Evolutionary conservation across 2,888 invertebrate species (phyloP).

Genomic region (Palloptera scutellata): DNA sequence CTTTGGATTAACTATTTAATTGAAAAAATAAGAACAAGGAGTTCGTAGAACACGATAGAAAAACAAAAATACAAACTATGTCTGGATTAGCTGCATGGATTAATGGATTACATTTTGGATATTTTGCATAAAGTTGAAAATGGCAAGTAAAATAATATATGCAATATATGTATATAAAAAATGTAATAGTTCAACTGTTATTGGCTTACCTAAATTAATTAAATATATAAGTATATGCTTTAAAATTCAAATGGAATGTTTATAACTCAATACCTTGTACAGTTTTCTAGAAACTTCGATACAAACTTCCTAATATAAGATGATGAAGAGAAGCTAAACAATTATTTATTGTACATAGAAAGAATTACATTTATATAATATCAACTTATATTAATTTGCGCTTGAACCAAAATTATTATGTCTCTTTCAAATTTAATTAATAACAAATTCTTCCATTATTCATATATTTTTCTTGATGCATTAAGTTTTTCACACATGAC

Average conservation of each 20-base stretch:
- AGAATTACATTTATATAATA: too few relatives aligned
- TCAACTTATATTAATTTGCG: not conserved
- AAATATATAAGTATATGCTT: too few relatives aligned
- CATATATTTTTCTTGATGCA: not conserved
- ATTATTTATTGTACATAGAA: too few relatives aligned
- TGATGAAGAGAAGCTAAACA: too few relatives aligned
- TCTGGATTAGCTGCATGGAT: conserved; percentile 1
- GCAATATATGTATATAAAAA: too few relatives aligned
- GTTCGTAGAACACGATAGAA: conserved; percentile 26
- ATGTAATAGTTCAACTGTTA: too few relatives aligned
- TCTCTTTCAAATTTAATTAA: not conserved
- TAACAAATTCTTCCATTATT: not conserved
- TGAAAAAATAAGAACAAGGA: conserved; percentile 1
- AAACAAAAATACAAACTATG: conserved; percentile 4
- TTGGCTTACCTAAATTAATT: too few relatives aligned
- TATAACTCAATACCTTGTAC: too few relatives aligned
- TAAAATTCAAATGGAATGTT: too few relatives aligned
- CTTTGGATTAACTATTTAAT: conserved; percentile 3
- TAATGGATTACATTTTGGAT: conserved; percentile 4
- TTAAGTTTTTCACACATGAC: not conserved
- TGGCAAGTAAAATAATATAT: not conserved
- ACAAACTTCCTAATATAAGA: too few relatives aligned
- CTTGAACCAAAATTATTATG: not conserved
- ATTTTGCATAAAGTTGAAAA: not conserved
- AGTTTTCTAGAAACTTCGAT: too few relatives aligned